Evolutionary conservation across 1,140 invertebrate species (phyloP).

Genomic region (Drosophila pruinosa): DNA sequence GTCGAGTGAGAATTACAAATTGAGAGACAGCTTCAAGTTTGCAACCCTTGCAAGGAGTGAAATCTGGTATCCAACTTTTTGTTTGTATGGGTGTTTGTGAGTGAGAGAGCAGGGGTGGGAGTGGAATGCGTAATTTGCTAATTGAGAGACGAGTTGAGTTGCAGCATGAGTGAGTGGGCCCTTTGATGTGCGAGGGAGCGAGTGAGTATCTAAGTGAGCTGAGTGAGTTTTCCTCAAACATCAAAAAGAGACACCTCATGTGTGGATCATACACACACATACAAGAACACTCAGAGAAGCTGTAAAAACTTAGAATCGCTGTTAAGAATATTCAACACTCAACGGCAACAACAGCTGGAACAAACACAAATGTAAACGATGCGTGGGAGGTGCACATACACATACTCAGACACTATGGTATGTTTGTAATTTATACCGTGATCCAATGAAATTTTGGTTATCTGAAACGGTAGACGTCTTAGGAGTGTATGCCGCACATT

Average conservation of each 20-base stretch:
- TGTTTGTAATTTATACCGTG: slow-evolving; percentile 41
- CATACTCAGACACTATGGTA: background rate
- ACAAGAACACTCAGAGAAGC: background rate
- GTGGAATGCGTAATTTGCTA: slow-evolving; percentile 64
- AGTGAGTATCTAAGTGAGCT: slow-evolving; percentile 24
- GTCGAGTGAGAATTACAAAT: slow-evolving; percentile 16
- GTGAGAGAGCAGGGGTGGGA: background rate
- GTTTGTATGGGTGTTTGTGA: background rate
- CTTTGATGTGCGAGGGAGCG: background rate
- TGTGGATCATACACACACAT: slow-evolving; percentile 27
- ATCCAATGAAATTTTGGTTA: slow-evolving; percentile 51
- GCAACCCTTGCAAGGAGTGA: slow-evolving; percentile 41
- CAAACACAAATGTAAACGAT: slow-evolving; percentile 30
- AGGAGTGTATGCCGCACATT: slow-evolving; percentile 4
- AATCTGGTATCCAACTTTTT: background rate
- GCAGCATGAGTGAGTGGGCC: background rate
- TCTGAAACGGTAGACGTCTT: slow-evolving; percentile 7
- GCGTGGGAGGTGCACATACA: background rate
- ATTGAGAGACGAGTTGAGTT: slow-evolving; percentile 69
- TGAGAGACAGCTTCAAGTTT: slow-evolving; percentile 27
- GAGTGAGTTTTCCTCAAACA: slow-evolving; percentile 32
- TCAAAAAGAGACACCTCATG: slow-evolving; percentile 28
- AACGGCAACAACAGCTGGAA: slow-evolving; percentile 38
- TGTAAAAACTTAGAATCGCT: slow-evolving; percentile 15
- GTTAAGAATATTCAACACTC: slow-evolving; percentile 26